Evolutionary conservation across 1,140 invertebrate species (phyloP), one percentile per base, ranked within the genome.

Genomic region (Lamellibrachia luymesi): DNA sequence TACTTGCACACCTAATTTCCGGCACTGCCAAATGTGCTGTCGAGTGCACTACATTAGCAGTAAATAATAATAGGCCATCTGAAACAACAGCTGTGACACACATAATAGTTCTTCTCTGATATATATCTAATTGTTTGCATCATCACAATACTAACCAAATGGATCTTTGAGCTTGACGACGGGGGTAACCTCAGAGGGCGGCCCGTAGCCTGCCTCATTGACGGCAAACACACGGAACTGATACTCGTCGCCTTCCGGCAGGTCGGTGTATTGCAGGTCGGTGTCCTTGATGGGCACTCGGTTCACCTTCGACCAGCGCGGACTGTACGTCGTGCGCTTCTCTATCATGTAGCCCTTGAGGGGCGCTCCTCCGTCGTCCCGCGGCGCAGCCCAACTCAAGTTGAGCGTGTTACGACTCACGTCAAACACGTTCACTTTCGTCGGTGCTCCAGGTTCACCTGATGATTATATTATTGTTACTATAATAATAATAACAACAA

Each of bases 141-240:
- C 52, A 56, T 56, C 52, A 13, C 52, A 56, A 56, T 22, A 22
- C 64, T 97, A 95, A 98, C 98, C 97, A 96, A 98, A 99, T 93
- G 99, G 98, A 97, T 99, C 99, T 96, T 98, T 99, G 93, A 99
- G 98, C 94, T 97, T 98, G 92, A 99, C 98, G 25, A 98, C 97
- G 92, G 98, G 97, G 0, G 98, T 99, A 13, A 98, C 97, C 92
- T 99, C 98, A 94, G 98, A 99, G 50, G 98, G 98, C 97, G 98
- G 98, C 64, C 99, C 98, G 95, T 98, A 97, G 52, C 99, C 99
- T 91, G 98, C 98, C 49, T 98, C 98, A 96, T 99, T 99, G 25
- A 98, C 97, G n/a, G 99, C 99, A 6, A 98, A 98, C 1, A 99
- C 98, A 94, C 99, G 97, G 96, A 99, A 99, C 96, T 99, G 98